Evolutionary conservation across 2,888 invertebrate species (phyloP), one percentile per base, ranked within the genome.

Genomic region (Achlya flavicornis): DNA sequence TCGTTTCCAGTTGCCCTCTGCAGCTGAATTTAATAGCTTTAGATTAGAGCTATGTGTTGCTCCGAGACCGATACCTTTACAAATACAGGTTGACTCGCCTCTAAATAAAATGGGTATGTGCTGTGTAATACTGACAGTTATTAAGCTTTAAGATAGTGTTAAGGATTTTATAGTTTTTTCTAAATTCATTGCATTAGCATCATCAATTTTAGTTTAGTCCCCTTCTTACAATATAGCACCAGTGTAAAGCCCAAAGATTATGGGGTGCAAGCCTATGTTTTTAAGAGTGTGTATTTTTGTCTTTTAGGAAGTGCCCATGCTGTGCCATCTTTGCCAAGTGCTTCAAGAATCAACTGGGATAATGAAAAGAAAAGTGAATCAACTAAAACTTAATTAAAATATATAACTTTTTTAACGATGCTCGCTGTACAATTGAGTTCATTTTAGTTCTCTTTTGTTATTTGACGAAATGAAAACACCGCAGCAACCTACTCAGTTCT

Each of bases 11-110:
- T 83, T 92, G 86, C 92, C 91, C 0, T 85, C 88, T 0, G 67
- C 75, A 1, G 68, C 70, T 7, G 91, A 92, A 65, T 66, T 91
- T 35, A 83, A 77, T 67, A 91, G 90, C 67, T 88, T 91, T 33
- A 75, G 80, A 43, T 70, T 90, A 33, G 91, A 92, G 63, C 66
- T 91, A 4, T 91, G 91, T 65, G 81, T 85, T 0, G 83, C 90
- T 4, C 81, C 85, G 3, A 73, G 79, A 2, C 81, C 84, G 0
- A 63, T 68, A 0, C 72, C 74, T 0, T 41, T 77, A n/a, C 57
- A 57, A 8, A 61, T 68, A 43, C 32, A 63, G n/a, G 68, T 26
- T 2, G 26, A 69, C 1, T 60, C 53, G n/a, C 63, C 58, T 32
- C 35, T 53, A 10, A 63, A 19, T n/a, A 67, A 64, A 67, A 58